Evolutionary conservation across 2,888 invertebrate species (phyloP).

Genomic region (Drosophila niveifrons): DNA sequence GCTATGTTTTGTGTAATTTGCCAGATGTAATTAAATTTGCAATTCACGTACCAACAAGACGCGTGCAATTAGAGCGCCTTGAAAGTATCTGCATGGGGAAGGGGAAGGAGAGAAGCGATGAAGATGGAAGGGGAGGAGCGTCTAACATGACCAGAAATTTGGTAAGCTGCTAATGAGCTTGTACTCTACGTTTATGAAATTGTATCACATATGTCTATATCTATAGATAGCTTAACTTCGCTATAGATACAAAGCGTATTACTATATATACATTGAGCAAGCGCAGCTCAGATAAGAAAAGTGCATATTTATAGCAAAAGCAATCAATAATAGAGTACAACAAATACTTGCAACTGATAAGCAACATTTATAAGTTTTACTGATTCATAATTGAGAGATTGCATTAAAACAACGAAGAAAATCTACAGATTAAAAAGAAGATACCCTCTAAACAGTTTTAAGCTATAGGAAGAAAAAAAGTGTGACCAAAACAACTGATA

Average conservation of each 20-base stretch:
- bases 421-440: too few relatives aligned
- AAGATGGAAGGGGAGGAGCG: background rate
- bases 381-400: background rate
- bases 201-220: background rate
- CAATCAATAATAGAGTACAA: conserved; percentile 7
- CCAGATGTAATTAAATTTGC: conserved; percentile 61
- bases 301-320: background rate
- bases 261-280: background rate
- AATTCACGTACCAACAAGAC: conserved; percentile 53
- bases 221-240: conserved; percentile 10
- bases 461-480: too few relatives aligned
- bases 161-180: conserved; percentile 49
- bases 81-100: conserved; percentile 32
- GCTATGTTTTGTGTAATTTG: conserved; percentile 57
- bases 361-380: background rate
- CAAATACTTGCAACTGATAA: conserved; percentile 14
- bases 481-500: background rate
- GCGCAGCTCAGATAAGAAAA: conserved; percentile 9
- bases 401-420: background rate
- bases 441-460: too few relatives aligned
- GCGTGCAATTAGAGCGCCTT: conserved; percentile 65
- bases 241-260: background rate
- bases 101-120: background rate
- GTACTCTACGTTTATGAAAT: background rate
- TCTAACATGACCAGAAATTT: conserved; percentile 9